Evolutionary conservation across 1,140 invertebrate genomes (phyloP).

Genomic region (Dufourea novaeangliae): DNA sequence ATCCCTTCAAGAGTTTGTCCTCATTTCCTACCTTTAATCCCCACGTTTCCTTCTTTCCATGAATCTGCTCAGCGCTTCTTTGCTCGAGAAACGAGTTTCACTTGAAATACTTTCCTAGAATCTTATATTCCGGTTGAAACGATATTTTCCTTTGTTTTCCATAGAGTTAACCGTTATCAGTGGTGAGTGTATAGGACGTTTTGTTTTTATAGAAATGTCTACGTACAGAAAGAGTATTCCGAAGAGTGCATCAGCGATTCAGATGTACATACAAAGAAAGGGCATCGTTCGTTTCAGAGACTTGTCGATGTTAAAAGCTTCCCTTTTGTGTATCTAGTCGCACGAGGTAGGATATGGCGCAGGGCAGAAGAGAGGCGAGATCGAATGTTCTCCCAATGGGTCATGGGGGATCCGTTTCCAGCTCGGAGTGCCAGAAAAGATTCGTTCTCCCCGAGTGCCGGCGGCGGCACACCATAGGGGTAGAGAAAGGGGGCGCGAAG

Average conservation of each 20-base stretch:
- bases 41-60: not conserved
- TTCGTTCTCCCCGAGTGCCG: conserved; percentile 11
- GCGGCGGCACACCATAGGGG: not conserved
- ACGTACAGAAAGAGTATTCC: not conserved
- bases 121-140: not conserved
- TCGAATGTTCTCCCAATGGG: conserved; percentile 58
- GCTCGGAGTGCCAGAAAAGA: conserved; percentile 29
- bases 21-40: not conserved
- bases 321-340: conserved; percentile 34
- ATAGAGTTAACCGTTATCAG: no score
- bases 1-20: conserved; percentile 5
- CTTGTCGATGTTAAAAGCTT: conserved; percentile 38
- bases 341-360: not conserved
- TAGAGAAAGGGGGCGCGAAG: conserved; percentile 4
- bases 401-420: conserved; percentile 36
- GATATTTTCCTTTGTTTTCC: no score
- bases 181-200: no score
- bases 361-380: conserved; percentile 28
- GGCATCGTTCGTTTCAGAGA: conserved; percentile 1
- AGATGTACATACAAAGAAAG: not conserved
- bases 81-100: not conserved
- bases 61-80: not conserved
- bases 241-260: not conserved
- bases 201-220: not conserved
- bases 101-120: not conserved